phyloP scores from a whole-genome alignment of 2,888 invertebrate genomes.

The Ptychoptera contaminata region DNA sequence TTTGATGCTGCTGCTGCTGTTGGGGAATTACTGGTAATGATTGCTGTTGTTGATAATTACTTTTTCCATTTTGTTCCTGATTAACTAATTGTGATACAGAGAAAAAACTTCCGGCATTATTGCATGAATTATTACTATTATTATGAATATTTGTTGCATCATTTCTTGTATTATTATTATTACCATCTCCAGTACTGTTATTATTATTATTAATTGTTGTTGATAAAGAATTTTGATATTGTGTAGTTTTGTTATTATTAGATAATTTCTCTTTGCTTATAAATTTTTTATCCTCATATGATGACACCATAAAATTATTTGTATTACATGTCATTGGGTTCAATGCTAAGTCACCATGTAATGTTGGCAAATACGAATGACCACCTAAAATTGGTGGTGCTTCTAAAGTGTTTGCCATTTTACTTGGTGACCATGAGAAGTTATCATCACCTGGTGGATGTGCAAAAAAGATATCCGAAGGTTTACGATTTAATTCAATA shows the following conservation, averaged over 20 bases:
- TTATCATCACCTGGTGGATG: slow-evolving; percentile 26
- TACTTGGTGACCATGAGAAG: slow-evolving; percentile 39
- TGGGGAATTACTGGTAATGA: not conserved
- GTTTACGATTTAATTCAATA: slow-evolving; percentile 1
- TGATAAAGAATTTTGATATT: slow-evolving; percentile 35
- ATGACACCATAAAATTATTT: slow-evolving; percentile 1
- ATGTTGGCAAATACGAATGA: slow-evolving; percentile 26
- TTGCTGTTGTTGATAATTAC: not conserved
- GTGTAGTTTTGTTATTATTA: not conserved
- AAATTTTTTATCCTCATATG: not conserved
- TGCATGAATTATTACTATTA: not conserved
- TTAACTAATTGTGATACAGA: too few relatives aligned
- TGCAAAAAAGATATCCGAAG: slow-evolving; percentile 4
- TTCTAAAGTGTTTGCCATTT: slow-evolving; percentile 17
- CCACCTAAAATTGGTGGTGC: slow-evolving; percentile 26
- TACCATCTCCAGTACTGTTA: too few relatives aligned
- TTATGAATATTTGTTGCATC: not conserved
- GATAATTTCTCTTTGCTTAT: not conserved
- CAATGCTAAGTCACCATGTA: slow-evolving; percentile 41
- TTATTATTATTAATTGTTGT: slow-evolving; percentile 22
- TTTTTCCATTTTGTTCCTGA: too few relatives aligned
- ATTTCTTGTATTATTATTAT: slow-evolving; percentile 10
- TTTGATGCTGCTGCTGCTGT: not conserved
- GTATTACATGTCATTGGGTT: slow-evolving; percentile 17
- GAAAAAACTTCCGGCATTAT: not conserved